phyloP scores from a whole-genome alignment of 2,888 invertebrate species.

The Allacma fusca region DNA sequence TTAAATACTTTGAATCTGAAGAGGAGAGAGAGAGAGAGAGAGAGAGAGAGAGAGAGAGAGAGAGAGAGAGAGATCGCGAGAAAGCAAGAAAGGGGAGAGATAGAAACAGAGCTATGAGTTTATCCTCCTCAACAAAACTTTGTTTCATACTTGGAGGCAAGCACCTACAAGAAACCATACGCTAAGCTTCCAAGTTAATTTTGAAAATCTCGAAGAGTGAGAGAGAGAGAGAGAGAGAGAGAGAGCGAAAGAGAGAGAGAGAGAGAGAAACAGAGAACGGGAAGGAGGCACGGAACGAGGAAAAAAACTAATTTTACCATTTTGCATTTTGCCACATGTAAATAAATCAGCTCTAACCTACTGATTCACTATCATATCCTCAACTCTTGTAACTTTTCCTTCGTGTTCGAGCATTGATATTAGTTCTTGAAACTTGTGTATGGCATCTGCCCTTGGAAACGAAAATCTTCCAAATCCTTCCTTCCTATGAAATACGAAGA shows the following conservation, averaged over 20 bases:
- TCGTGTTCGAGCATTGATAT: background rate
- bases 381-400: background rate
- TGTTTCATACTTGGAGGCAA: background rate
- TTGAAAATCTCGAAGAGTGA: background rate
- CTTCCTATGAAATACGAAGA: background rate
- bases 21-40: background rate
- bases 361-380: slow-evolving; percentile 2
- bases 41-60: slow-evolving; percentile 21
- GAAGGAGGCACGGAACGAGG: background rate
- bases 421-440: too few relatives aligned
- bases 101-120: background rate
- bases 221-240: background rate
- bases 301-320: slow-evolving; percentile 13
- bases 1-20: slow-evolving; percentile 17
- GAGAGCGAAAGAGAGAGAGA: background rate
- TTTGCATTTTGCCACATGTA: slow-evolving; percentile 8
- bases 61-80: background rate
- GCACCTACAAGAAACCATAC: slow-evolving; percentile 6
- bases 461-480: background rate
- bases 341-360: slow-evolving; percentile 2
- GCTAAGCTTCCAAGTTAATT: slow-evolving; percentile 6
- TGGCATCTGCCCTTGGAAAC: too few relatives aligned
- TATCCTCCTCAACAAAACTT: slow-evolving; percentile 16
- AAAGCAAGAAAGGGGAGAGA: background rate
- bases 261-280: background rate